Base-by-base conservation (phyloP, 1,140 invertebrate species). In the Nephotettix cincticeps region DNA sequence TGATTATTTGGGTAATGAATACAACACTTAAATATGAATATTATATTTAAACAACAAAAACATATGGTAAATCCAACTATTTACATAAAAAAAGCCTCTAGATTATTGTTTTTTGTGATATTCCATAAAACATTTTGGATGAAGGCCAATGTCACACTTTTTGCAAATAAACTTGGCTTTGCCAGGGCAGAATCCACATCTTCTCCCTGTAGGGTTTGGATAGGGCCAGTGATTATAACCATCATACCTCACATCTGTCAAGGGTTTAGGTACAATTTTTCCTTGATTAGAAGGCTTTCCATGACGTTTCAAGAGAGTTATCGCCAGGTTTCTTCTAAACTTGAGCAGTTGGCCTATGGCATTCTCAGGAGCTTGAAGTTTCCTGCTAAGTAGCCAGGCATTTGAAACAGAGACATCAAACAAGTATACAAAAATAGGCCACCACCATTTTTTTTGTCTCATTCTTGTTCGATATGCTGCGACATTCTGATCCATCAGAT, bases 401-500 rank as follows among this genome's bases (percentile, higher is more conserved):
- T 56, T 56, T 56, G 51, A 56, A 56, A 56, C 51, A 23, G 11
- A 9, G 21, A 56, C 51, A 56, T 56, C 51, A 56, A 56, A 56
- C 51, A 56, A 56, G 58, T n/a, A n/a, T n/a, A n/a, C n/a, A n/a
- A n/a, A n/a, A n/a, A n/a, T n/a, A n/a, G n/a, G n/a, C n/a, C n/a
- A 72, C 28, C 69, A 74, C 68, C 72, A 75, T 56, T 75, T 75
- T 54, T 72, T 74, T 27, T 68, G 65, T 21, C 47, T 66, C 27
- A 75, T 75, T 25, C 25, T 14, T 6, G 69, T 68, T 30, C 70
- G n/a, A 30, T 74, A 74, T 13, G 69, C 63, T 28, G 69, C 72
- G 13, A 73, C 51, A 29, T 25, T 56, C 45, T 73, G 71, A 68
- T 75, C 70, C 23, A 69, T 66, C 17, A 68, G 36, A 61, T 76